Base-by-base conservation (phyloP, 2,113 vertebrate genomes). In the Actinemys pallida region DNA sequence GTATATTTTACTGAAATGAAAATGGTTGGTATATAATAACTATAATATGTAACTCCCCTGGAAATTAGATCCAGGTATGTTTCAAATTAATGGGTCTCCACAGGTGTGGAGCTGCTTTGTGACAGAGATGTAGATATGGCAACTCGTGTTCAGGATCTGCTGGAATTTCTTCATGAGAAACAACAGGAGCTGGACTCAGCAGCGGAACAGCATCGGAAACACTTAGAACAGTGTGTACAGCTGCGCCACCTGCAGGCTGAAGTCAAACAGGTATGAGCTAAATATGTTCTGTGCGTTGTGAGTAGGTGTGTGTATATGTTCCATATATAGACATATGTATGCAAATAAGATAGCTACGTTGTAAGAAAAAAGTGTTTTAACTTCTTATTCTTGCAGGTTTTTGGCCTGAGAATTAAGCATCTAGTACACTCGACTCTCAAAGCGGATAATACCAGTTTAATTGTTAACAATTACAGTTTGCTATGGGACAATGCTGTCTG, bases 161-260 rank as follows among this genome's bases (percentile, higher is more conserved):
- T 99, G 95, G 99, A 99, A 96, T 99, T 99, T 88, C 99, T 99
- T 47, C 99, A 99, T 1, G 99, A 99, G 96, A 99, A 99, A 96
- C 99, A 99, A 95, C 99, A 99, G 95, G 99, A 99, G 95, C 97
- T 99, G 97, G 99, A 99, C 10, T 10, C 99, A 11, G 99, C 99
- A 0, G 99, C 99, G 0, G 99, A 99, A 95, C 99, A 99, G 98
- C 99, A 99, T 89, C 98, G 99, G 92, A 98, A 99, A 62, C 99
- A 99, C 98, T 96, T 99, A 98, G 99, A 99, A 97, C 99, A 99
- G 96, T 99, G 99, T 2, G 99, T 99, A 81, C 99, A 99, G 93
- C 98, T 99, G 47, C 99, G 99, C 14, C 99, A 99, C 96, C 98
- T 99, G 94, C 99, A 99, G 98, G 99, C 99, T 0, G 99, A 99